Evolutionary conservation across 2,888 invertebrate genomes (phyloP).

Genomic region (Parasteatoda lunata): DNA sequence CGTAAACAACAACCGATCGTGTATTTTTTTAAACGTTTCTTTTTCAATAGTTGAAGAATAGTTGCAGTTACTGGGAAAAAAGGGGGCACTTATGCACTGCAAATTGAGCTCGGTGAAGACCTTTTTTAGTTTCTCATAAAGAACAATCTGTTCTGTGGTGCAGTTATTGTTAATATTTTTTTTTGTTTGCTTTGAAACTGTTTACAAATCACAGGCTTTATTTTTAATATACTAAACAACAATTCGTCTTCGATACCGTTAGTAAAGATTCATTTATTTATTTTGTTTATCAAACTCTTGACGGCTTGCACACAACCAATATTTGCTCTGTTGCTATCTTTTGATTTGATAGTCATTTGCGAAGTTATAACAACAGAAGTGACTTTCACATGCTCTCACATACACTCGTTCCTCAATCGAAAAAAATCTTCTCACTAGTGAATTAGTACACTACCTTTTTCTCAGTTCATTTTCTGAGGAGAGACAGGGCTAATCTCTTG

Average conservation of each 20-base stretch:
- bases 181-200: conserved; percentile 36
- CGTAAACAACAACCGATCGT: conserved; percentile 57
- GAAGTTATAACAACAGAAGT: conserved; percentile 38
- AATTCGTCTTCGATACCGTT: conserved; percentile 40
- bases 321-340: conserved; percentile 16
- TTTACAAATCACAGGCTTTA: conserved; percentile 61
- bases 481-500: conserved; percentile 43
- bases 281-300: too few relatives aligned
- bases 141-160: conserved; percentile 25
- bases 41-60: conserved; percentile 33
- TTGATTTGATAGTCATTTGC: conserved; percentile 63
- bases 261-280: conserved; percentile 6
- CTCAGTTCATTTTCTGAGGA: neutral
- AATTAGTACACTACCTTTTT: conserved; percentile 32
- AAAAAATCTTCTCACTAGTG: too few relatives aligned
- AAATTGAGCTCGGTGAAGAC: conserved; percentile 63
- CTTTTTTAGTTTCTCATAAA: conserved; percentile 53
- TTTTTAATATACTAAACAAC: conserved; percentile 18
- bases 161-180: conserved; percentile 21
- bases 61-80: conserved; percentile 63
- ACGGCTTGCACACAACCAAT: too few relatives aligned
- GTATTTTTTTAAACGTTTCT: conserved; percentile 39
- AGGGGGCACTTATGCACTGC: conserved; percentile 68
- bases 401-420: neutral
- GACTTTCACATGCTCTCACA: conserved; percentile 27